Evolutionary conservation across 2,797 vertebrate genomes (phyloP).

Genomic region (Ceyx erithaca): DNA sequence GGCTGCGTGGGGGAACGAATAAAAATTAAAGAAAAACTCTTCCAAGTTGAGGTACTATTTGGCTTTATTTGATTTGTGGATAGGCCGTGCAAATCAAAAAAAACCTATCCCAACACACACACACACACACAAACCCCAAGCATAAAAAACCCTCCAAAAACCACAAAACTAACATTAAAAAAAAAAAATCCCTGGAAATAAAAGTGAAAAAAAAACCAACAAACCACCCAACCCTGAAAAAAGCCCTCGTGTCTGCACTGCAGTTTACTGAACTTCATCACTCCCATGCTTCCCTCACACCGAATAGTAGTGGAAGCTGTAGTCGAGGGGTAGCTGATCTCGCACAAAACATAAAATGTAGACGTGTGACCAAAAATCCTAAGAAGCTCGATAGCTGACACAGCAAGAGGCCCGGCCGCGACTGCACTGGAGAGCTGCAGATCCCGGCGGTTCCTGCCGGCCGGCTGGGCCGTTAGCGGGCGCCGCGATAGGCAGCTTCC

Average conservation of each 20-base stretch:
- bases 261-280: conserved; percentile 32
- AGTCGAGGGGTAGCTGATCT: background rate
- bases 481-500: background rate
- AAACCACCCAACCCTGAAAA: background rate
- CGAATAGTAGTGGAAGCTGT: background rate
- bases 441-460: background rate
- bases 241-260: background rate
- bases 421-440: background rate
- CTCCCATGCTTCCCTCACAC: background rate
- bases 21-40: background rate
- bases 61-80: conserved; percentile 66
- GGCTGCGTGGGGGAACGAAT: conserved; percentile 64
- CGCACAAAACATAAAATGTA: background rate
- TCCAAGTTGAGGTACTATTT: conserved; percentile 66
- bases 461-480: fast-evolving
- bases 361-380: background rate
- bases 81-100: conserved; percentile 31
- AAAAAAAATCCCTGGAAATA: no score
- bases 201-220: no score
- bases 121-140: no score
- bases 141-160: no score
- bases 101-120: no score
- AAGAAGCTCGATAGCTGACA: background rate
- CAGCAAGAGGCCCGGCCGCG: background rate
- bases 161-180: no score